phyloP scores from a whole-genome alignment of 2,888 invertebrate genomes.

The Eupithecia insigniata region DNA sequence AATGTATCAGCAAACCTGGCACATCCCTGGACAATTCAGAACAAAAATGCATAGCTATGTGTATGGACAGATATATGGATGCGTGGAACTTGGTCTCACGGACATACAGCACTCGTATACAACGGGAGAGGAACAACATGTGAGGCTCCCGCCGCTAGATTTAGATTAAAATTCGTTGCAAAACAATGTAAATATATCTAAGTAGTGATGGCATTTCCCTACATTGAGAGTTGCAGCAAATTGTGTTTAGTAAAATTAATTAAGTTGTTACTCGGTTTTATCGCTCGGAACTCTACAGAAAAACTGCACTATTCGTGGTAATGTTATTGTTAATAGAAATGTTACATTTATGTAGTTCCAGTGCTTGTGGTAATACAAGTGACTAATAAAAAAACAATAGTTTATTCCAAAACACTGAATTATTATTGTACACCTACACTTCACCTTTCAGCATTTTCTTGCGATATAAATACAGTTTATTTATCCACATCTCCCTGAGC shows the following conservation, averaged over 20 bases:
- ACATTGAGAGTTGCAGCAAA: conserved; percentile 65
- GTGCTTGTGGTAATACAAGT: conserved; percentile 45
- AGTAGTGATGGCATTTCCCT: conserved; percentile 71
- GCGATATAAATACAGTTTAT: conserved; percentile 86
- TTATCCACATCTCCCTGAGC: conserved; percentile 90
- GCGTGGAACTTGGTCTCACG: conserved; percentile 96
- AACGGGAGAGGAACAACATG: conserved; percentile 89
- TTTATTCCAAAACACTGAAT: conserved; percentile 23
- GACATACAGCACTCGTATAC: conserved; percentile 93
- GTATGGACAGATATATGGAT: conserved; percentile 99
- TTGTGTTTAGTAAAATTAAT: conserved; percentile 73
- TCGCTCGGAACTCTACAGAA: conserved; percentile 40
- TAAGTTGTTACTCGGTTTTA: conserved; percentile 62
- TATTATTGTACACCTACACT: conserved; percentile 41
- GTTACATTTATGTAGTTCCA: conserved; percentile 42
- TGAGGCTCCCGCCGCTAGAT: conserved; percentile 58
- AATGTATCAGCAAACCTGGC: conserved; percentile 96
- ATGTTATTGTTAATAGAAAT: conserved; percentile 41
- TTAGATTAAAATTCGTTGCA: conserved; percentile 51
- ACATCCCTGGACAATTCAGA: conserved; percentile 94
- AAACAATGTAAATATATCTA: conserved; percentile 77
- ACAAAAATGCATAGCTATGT: conserved; percentile 98
- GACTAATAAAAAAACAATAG: conserved; percentile 41
- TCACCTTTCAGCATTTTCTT: conserved; percentile 85
- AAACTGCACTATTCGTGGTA: conserved; percentile 34